phyloP scores from a whole-genome alignment of 2,797 vertebrate species.

The Onychomys arenicola region DNA sequence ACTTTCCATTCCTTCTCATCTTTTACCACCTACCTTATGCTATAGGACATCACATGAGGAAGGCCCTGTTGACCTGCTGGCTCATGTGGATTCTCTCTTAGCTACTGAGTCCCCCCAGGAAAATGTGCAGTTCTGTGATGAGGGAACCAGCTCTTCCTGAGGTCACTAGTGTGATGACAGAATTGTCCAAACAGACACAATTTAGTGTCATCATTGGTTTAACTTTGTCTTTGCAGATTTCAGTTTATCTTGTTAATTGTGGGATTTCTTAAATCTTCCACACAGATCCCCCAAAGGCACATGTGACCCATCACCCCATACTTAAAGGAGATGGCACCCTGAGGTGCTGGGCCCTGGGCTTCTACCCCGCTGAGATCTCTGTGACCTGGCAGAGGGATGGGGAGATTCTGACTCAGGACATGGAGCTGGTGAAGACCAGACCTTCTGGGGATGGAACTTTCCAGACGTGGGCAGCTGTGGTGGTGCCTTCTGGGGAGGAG shows the following conservation, averaged over 20 bases:
- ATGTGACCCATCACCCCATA: background rate
- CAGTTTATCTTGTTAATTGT: background rate
- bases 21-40: background rate
- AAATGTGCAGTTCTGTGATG: background rate
- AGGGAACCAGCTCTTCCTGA: background rate
- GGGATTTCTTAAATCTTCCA: background rate
- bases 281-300: no score
- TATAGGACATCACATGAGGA: background rate
- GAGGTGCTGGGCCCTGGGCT: slow-evolving; percentile 16
- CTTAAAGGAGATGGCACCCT: background rate
- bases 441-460: background rate
- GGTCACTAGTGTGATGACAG: background rate
- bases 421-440: background rate
- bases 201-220: background rate
- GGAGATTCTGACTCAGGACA: background rate
- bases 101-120: background rate
- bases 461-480: background rate
- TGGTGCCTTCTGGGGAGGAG: background rate
- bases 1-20: background rate
- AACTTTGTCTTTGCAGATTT: background rate
- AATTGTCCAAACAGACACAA: background rate
- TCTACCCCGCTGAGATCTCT: background rate
- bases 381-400: background rate
- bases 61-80: background rate
- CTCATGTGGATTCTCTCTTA: background rate